Evolutionary conservation across 1,140 invertebrate genomes (phyloP).

Genomic region (Drosophila mayri): DNA sequence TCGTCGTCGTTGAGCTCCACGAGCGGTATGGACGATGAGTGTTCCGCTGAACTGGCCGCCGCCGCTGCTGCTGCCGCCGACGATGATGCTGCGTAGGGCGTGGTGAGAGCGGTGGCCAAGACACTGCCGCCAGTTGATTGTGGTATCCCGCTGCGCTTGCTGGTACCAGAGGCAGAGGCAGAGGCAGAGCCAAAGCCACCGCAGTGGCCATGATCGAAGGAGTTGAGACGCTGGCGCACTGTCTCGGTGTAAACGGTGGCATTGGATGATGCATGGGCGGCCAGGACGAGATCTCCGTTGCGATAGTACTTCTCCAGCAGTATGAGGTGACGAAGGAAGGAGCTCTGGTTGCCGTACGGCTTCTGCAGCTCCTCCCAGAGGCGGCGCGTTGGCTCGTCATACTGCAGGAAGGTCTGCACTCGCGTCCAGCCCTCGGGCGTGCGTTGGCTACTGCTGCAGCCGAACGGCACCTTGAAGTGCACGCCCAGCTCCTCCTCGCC

Average conservation of each 20-base stretch:
- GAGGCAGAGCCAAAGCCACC: slow-evolving; percentile 46
- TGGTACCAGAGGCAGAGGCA: background rate
- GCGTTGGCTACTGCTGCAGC: slow-evolving; percentile 76
- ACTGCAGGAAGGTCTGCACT: slow-evolving; percentile 91
- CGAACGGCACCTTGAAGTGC: slow-evolving; percentile 87
- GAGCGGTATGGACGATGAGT: slow-evolving; percentile 46
- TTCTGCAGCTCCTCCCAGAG: slow-evolving; percentile 92
- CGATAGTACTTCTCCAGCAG: slow-evolving; percentile 92
- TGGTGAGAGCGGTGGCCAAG: slow-evolving; percentile 45
- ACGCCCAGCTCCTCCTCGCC: slow-evolving; percentile 92
- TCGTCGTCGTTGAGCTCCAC: slow-evolving; percentile 72
- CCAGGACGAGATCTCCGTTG: slow-evolving; percentile 90
- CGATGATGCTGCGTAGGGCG: background rate
- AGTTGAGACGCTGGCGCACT: slow-evolving; percentile 90
- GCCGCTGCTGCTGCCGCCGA: background rate
- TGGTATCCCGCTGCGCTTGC: slow-evolving; percentile 21
- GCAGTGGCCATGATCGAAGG: slow-evolving; percentile 88
- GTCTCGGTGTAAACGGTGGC: slow-evolving; percentile 92
- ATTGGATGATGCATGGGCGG: slow-evolving; percentile 90
- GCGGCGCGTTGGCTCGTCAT: slow-evolving; percentile 91
- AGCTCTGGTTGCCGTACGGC: slow-evolving; percentile 93
- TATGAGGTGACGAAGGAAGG: slow-evolving; percentile 92
- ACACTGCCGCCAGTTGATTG: slow-evolving; percentile 23
- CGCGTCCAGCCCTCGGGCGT: slow-evolving; percentile 93
- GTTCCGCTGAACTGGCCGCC: background rate